Evolutionary conservation across 2,797 vertebrate species (phyloP), one percentile per base, ranked within the genome.

Genomic region (Octomys mimax): DNA sequence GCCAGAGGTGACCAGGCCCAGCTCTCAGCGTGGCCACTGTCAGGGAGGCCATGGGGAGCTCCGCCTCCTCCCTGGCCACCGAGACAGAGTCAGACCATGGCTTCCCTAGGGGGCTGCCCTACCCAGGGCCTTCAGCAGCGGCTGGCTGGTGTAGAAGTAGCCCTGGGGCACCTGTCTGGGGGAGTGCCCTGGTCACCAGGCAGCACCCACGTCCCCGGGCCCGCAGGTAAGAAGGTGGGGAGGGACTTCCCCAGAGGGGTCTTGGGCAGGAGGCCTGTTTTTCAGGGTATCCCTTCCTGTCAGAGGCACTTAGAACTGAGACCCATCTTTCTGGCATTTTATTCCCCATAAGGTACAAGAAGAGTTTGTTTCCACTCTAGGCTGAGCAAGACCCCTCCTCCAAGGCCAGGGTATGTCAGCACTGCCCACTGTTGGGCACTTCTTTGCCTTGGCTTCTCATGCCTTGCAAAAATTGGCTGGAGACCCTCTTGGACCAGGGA

Each of bases 51-150:
- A 99, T 99, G 99, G 99, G 99, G 98, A 99, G 99, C 98, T 99
- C 99, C 59, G 99, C 99, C 96, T 99, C 99, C 46, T 99, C 99
- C 92, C 99, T 99, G 98, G 99, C 99, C 16, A 98, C 99, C 10
- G 99, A 99, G 99, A 99, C 99, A 0, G 99, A 99, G 98, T 99
- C 99, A 90, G 99, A 99, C 98, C 99, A 99, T 97, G 99, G 99
- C 97, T 99, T 99, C 98, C 95, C 98, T 95, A 98, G 99, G 96
- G 98, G 99, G 91, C 94, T 99, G 4, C 98, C 99, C 46, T 99
- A 99, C 98, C 98, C 99, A 0, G 98, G 99, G 28, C 98, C 99
- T 75, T 99, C 99, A 33, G 99, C 99, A 13, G 98, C 99, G 0
- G 98, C 99, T 97, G 98, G 99, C 97, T 99, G 99, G 99, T 99